Conservation (phyloP, 2,113 vertebrate genomes). For the Ciconia stormi region DNA sequence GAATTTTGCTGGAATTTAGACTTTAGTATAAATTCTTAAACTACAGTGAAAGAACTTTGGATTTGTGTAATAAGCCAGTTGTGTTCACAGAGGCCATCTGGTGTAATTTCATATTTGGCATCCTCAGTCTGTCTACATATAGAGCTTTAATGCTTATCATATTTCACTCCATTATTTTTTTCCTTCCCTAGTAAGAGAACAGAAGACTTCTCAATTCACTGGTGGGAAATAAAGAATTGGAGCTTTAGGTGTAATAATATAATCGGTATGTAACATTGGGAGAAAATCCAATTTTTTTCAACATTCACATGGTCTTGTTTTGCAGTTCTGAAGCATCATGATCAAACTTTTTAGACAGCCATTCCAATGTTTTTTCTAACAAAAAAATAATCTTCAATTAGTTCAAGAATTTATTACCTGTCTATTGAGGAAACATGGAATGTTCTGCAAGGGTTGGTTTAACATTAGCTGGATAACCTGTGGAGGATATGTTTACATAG, state of each 20-base stretch:
- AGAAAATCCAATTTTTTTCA: neutral
- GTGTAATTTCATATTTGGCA: neutral
- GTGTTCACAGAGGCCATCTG: neutral
- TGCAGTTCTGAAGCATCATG: neutral
- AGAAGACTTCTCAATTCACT: neutral
- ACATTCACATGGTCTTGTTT: neutral
- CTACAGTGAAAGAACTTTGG: neutral
- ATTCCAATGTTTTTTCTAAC: accelerated
- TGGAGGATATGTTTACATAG: neutral
- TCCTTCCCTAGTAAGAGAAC: neutral
- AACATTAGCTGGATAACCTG: neutral
- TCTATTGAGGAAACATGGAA: neutral
- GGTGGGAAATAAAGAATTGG: neutral
- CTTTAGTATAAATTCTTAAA: neutral
- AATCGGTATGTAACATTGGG: neutral
- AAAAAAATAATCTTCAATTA: neutral
- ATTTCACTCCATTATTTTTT: neutral
- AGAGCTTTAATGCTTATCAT: neutral
- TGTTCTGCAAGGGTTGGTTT: neutral
- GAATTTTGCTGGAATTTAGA: neutral
- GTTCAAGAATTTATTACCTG: neutral
- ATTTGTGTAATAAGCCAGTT: neutral
- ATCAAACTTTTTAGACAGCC: neutral
- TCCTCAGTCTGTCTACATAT: neutral
- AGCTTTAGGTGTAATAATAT: neutral